Evolutionary conservation across 2,113 vertebrate genomes (phyloP).

Genomic region (Kryptolebias marmoratus): DNA sequence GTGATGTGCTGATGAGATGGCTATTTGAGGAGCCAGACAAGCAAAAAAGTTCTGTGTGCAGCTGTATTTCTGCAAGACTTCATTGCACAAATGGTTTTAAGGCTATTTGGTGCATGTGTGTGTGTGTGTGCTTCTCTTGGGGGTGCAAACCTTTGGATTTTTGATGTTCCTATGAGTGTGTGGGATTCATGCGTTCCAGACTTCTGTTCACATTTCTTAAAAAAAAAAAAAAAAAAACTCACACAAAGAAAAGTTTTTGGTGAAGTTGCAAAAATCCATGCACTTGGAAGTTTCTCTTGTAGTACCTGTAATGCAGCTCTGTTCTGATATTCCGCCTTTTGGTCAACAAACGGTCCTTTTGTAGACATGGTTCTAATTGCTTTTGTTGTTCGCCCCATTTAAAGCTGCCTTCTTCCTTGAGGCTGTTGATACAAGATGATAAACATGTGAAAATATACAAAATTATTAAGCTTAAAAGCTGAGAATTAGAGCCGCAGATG

Average conservation of each 20-base stretch:
- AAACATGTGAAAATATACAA: constrained; percentile 64
- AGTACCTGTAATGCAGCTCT: constrained; percentile 34
- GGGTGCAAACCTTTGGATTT: neutral
- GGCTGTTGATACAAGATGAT: constrained; percentile 68
- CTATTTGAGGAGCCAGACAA: constrained; percentile 22
- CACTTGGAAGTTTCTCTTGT: constrained; percentile 5
- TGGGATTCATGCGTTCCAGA: constrained; percentile 20
- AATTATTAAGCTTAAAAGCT: constrained; percentile 55
- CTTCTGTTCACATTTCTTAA: neutral
- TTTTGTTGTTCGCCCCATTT: constrained; percentile 59
- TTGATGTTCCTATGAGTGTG: neutral
- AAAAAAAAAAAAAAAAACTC: neutral
- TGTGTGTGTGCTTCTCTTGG: neutral
- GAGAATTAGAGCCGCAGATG: constrained; percentile 47
- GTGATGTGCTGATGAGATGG: constrained; percentile 17
- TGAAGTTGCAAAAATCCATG: constrained; percentile 14
- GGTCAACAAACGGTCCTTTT: constrained; percentile 22
- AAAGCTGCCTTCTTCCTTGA: constrained; percentile 41
- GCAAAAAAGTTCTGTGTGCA: constrained; percentile 25
- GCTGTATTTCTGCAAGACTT: constrained; percentile 8
- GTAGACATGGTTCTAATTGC: constrained; percentile 52
- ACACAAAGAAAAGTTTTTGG: constrained; percentile 18
- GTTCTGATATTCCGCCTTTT: constrained; percentile 14
- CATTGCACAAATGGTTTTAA: constrained; percentile 4
- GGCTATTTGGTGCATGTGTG: constrained; percentile 19